Evolutionary conservation across 2,888 invertebrate genomes (phyloP).

Genomic region (Hypsopygia costalis): DNA sequence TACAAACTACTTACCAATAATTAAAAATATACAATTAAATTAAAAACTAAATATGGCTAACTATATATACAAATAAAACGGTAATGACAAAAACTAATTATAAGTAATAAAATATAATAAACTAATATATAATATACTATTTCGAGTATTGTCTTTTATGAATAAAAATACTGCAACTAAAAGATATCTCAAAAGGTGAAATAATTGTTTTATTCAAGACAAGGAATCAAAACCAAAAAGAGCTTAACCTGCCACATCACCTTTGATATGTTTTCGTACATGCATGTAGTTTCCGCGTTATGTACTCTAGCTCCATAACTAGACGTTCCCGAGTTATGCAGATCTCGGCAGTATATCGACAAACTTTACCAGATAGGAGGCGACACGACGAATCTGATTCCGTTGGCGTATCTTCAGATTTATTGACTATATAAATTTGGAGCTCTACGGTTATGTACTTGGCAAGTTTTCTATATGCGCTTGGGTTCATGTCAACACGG

Average conservation of each 20-base stretch:
- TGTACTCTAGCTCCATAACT: slow-evolving; percentile 44
- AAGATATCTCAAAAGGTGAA: no score
- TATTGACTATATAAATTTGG: slow-evolving; percentile 55
- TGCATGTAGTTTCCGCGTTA: slow-evolving; percentile 36
- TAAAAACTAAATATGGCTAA: no score
- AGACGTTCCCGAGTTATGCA: slow-evolving; percentile 71
- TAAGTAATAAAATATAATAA: no score
- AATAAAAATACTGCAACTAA: no score
- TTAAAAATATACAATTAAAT: no score
- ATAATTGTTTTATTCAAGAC: no score
- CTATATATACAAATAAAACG: no score
- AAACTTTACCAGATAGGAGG: slow-evolving; percentile 74
- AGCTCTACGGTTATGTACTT: background rate
- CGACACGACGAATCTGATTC: slow-evolving; percentile 77
- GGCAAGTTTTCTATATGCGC: slow-evolving; percentile 6
- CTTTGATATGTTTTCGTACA: slow-evolving; percentile 6
- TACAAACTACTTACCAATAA: no score
- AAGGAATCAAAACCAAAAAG: no score
- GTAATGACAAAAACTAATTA: no score
- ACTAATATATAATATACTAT: no score
- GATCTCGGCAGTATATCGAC: slow-evolving; percentile 72
- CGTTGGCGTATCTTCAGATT: slow-evolving; percentile 64
- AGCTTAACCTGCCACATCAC: background rate
- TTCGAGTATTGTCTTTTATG: no score
- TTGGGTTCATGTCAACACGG: background rate